Evolutionary conservation across 2,888 invertebrate genomes (phyloP), one percentile per base, ranked within the genome.

Genomic region (Piscicola geometra): DNA sequence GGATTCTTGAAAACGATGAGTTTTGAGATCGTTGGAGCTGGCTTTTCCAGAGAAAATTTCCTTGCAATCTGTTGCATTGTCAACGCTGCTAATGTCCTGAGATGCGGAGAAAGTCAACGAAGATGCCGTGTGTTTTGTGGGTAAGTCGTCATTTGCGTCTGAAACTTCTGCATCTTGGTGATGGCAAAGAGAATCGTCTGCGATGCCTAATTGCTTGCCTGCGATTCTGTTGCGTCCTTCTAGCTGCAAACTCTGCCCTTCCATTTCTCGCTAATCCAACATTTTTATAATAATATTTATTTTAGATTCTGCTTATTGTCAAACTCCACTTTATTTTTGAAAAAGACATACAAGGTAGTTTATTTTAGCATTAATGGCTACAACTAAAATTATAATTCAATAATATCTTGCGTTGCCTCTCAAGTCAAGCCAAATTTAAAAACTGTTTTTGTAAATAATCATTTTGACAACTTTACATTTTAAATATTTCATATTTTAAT

Each of bases 311-410:
- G n/a, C 5, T 41, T 35, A 36, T 41, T 30, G 28, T 28, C n/a
- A n/a, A n/a, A n/a, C n/a, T n/a, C n/a, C n/a, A n/a, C n/a, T n/a
- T n/a, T 21, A 71, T 50, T 28, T n/a, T 35, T 69, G 35, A 5
- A 41, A 25, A 21, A 1, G 12, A 25, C 3, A 52, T 15, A 52
- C 28, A 41, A 52, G 47, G 41, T 71, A 60, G 60, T 73, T 73
- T 73, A 73, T 73, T 73, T 73, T 56, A 30, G 36, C 52, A 47
- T 36, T 64, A 73, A 73, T 73, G 73, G 73, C 73, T 73, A 21
- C 73, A 32, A 35, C 25, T 2, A 56, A 73, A 73, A 73, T 73
- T 73, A 73, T 73, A 73, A 73, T 64, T 73, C 56, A 32, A 52
- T 56, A 52, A 73, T 30, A 56, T 73, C 64, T 64, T 33, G 35